Evolutionary conservation across 2,113 vertebrate genomes (phyloP).

Genomic region (Rhombomys opimus): DNA sequence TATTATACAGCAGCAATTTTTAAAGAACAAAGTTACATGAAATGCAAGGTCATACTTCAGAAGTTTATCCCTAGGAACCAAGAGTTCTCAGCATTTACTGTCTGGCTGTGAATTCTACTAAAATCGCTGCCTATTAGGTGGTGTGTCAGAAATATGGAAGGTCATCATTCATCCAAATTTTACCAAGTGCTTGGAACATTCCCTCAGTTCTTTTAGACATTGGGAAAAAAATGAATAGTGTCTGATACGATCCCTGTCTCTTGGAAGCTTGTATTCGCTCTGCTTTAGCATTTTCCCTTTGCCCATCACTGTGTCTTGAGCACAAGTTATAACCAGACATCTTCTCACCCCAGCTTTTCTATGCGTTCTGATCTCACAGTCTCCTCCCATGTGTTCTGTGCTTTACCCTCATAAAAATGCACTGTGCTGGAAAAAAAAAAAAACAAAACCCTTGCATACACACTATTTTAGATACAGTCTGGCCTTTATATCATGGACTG

Average conservation of each 20-base stretch:
- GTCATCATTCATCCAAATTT: background rate
- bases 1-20: conserved; percentile 66
- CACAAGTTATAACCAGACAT: background rate
- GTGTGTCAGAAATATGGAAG: background rate
- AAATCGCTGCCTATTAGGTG: background rate
- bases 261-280: background rate
- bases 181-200: background rate
- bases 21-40: conserved; percentile 70
- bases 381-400: background rate
- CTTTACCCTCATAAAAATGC: background rate
- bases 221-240: background rate
- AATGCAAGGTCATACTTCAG: conserved; percentile 57
- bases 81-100: conserved; percentile 38
- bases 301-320: background rate
- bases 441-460: background rate
- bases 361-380: background rate
- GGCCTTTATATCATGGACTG: background rate
- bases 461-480: background rate
- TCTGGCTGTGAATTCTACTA: background rate
- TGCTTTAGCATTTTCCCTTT: background rate
- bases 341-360: background rate
- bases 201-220: background rate
- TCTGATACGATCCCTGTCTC: background rate
- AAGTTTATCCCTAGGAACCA: conserved; percentile 54
- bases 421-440: too few relatives aligned